Evolutionary conservation across 1,140 invertebrate species (phyloP).

Genomic region (Eurosta solidaginis): DNA sequence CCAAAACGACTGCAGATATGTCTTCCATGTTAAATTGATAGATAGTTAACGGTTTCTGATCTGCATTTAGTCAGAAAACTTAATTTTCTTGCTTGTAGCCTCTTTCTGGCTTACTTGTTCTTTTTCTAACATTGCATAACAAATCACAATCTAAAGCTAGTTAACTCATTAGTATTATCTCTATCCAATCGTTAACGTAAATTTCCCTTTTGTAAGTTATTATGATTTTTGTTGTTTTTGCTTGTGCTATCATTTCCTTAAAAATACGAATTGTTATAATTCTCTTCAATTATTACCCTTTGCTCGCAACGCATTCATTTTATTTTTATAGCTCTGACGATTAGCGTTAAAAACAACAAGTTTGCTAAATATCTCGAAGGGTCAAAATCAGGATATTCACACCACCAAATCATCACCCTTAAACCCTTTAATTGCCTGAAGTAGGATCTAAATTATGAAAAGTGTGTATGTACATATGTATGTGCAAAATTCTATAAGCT

Average conservation of each 20-base stretch:
- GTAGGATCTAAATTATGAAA: neutral
- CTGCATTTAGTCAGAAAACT: too few species aligned
- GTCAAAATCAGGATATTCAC: constrained; percentile 28
- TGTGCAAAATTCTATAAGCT: neutral
- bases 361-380: constrained; percentile 27
- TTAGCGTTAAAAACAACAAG: constrained; percentile 26
- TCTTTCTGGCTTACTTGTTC: neutral
- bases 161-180: neutral
- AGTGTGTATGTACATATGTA: neutral
- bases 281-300: neutral
- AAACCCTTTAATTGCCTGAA: neutral
- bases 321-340: constrained; percentile 4
- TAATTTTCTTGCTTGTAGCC: too few species aligned
- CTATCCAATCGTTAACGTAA: neutral
- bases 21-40: too few species aligned
- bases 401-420: neutral
- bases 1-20: too few species aligned
- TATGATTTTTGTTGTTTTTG: constrained; percentile 3
- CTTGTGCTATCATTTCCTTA: neutral
- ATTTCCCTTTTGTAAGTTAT: neutral
- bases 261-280: constrained; percentile 14
- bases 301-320: too few species aligned
- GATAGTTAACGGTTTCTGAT: too few species aligned
- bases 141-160: neutral
- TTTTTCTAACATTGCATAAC: neutral